phyloP scores from a whole-genome alignment of 2,888 invertebrate genomes.

The Yponomeuta malinellus region DNA sequence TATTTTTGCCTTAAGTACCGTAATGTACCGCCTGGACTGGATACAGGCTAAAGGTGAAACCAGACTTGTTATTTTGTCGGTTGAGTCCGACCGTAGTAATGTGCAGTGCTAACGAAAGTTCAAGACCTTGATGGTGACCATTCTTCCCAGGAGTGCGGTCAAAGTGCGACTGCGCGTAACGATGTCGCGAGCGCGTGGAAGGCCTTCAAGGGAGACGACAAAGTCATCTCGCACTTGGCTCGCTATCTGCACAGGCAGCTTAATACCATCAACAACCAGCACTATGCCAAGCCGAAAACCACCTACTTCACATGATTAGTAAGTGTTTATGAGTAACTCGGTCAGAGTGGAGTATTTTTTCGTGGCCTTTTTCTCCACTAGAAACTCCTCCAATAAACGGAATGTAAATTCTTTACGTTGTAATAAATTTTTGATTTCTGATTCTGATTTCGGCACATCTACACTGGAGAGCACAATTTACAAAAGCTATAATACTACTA shows the following conservation, averaged over 20 bases:
- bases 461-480: too few species aligned
- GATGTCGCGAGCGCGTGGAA: slow-evolving; percentile 45
- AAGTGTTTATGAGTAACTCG: background rate
- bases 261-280: slow-evolving; percentile 43
- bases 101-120: background rate
- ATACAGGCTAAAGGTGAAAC: too few species aligned
- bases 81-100: too few species aligned
- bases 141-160: slow-evolving; percentile 54
- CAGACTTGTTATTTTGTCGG: too few species aligned
- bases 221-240: slow-evolving; percentile 41
- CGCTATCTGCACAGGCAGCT: slow-evolving; percentile 34
- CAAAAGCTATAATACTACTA: too few species aligned
- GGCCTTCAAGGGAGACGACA: slow-evolving; percentile 41
- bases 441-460: too few species aligned
- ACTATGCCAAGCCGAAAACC: slow-evolving; percentile 40
- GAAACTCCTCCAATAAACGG: background rate
- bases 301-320: background rate
- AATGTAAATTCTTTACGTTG: too few species aligned
- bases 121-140: background rate
- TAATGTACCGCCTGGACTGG: too few species aligned
- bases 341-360: too few species aligned
- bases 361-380: background rate
- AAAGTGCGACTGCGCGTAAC: slow-evolving; percentile 32
- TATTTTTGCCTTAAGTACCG: too few species aligned
- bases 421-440: too few species aligned